Conservation (phyloP, 1,140 invertebrate species). For the Ladona fulva region DNA sequence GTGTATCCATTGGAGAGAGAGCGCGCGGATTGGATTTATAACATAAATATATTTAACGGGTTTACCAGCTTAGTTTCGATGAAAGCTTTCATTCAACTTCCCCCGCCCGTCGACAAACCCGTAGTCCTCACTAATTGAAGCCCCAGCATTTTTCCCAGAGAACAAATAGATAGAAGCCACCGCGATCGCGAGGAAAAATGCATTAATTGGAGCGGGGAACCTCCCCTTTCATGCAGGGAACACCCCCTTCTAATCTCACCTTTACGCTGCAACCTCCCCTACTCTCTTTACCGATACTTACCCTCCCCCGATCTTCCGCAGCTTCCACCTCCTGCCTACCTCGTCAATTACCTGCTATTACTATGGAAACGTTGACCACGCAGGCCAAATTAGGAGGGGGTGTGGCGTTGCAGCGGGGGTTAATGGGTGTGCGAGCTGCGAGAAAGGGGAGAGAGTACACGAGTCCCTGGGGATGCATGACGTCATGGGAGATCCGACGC, state of each 20-base stretch:
- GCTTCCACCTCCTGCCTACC: not conserved
- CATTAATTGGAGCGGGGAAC: constrained; percentile 1
- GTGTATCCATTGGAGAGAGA: too few relatives aligned
- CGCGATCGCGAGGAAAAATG: not conserved
- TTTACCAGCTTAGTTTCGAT: too few relatives aligned
- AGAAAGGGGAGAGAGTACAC: not conserved
- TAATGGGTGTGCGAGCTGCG: not conserved
- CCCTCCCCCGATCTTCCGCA: not conserved
- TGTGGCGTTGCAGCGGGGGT: not conserved
- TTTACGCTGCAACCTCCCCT: too few relatives aligned
- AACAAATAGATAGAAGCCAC: not conserved
- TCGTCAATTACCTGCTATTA: constrained; percentile 6
- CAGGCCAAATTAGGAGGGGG: not conserved
- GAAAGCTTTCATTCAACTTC: too few relatives aligned
- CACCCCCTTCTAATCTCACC: too few relatives aligned
- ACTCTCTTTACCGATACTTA: too few relatives aligned
- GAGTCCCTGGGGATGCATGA: not conserved
- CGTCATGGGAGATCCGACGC: not conserved
- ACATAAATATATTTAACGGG: too few relatives aligned
- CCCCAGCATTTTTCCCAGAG: not conserved
- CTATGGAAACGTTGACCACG: constrained; percentile 2
- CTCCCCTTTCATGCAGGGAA: too few relatives aligned
- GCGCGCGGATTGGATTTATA: too few relatives aligned
- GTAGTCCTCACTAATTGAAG: not conserved
- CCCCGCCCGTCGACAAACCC: not conserved